Base-by-base conservation (phyloP, 2,888 invertebrate species). In the Pomacea canaliculata region DNA sequence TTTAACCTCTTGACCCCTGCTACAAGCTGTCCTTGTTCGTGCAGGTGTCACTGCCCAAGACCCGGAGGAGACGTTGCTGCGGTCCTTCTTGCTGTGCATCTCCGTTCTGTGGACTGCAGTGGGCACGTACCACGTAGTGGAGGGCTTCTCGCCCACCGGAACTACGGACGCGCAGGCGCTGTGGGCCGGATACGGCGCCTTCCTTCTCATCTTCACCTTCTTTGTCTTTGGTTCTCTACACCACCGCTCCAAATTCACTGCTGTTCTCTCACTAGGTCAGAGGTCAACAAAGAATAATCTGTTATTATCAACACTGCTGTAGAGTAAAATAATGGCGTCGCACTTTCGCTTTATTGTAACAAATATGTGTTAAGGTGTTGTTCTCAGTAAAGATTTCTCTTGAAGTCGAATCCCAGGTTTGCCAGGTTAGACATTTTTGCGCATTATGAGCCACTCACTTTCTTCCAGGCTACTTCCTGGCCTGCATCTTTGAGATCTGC, bases 111-210 rank as follows among this genome's bases (percentile, higher is more conserved):
- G 85, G 84, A 80, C 80, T 9, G 67, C 81, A 4, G 73, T 83
- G 60, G 85, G 85, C 56, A 66, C 81, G 13, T 82, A 77, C 65
- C 78, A 83, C 70, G 78, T 82, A 60, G 73, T 77, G 13, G 76
- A 80, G 68, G 73, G 73, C 67, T 27, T 77, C 56, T 63, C 67
- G 13, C 76, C 71, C 16, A 73, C 59, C 16, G 77, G 69, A 2
- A 70, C 79, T n/a, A 78, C 79, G 4, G 79, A 76, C 48, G 59
- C 78, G 1, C 74, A 79, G 68, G 83, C 81, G 7, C 73, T 85
- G 37, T 81, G 82, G 71, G 81, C 83, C 0, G 85, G 85, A 48
- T 84, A 83, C 71, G 78, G 80, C 8, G 77, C 81, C n/a, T 82
- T 80, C 65, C 70, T 83, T 18, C 70, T 83, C 46, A 76, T 84